phyloP scores from a whole-genome alignment of 2,113 vertebrate genomes.

The Chionomys nivalis region DNA sequence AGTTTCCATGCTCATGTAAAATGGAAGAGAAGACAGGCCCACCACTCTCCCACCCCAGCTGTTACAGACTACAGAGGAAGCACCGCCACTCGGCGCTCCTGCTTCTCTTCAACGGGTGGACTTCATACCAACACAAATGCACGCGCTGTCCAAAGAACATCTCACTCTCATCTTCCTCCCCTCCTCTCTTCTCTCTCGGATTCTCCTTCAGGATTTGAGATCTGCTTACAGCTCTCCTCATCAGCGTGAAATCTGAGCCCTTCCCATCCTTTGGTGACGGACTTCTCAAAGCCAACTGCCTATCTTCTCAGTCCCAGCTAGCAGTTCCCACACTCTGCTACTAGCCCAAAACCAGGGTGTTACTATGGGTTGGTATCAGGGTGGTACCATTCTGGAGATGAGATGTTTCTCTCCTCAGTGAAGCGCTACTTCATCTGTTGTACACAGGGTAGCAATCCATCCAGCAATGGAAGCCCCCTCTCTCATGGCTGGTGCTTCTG shows the following conservation, averaged over 20 bases:
- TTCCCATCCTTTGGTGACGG: not conserved
- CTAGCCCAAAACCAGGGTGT: not conserved
- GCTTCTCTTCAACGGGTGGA: not conserved
- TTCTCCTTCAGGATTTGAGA: not conserved
- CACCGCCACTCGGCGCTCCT: not conserved
- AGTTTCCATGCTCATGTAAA: not conserved
- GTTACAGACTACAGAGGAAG: not conserved
- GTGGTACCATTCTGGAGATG: not conserved
- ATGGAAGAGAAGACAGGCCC: not conserved
- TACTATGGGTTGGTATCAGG: not conserved
- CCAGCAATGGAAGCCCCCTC: not conserved
- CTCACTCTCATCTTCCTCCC: not conserved
- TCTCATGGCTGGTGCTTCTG: not conserved
- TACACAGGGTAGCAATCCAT: not conserved
- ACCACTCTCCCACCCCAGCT: not conserved
- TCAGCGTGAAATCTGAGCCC: not conserved
- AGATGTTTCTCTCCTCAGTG: not conserved
- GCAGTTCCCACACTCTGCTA: not conserved
- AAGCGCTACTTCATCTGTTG: not conserved
- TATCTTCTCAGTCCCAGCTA: not conserved
- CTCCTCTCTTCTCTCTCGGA: rapidly evolving
- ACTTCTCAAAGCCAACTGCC: not conserved
- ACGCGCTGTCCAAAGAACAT: rapidly evolving
- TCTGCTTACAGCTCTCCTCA: rapidly evolving
- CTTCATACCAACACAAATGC: not conserved